Evolutionary conservation across 2,113 vertebrate genomes (phyloP).

Genomic region (Mixornis gularis): DNA sequence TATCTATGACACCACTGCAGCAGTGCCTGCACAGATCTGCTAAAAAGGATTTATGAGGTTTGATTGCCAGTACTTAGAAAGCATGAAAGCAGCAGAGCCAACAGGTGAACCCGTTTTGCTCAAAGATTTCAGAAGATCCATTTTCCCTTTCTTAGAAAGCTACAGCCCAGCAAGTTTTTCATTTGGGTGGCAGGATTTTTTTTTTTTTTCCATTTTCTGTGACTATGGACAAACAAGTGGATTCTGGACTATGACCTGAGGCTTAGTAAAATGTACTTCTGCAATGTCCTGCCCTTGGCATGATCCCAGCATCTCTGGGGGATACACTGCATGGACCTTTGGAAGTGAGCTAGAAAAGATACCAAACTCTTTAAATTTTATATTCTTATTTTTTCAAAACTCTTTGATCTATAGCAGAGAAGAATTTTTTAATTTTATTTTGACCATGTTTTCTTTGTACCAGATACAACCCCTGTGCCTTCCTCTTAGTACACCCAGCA

Average conservation of each 20-base stretch:
- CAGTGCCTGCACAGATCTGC: not conserved
- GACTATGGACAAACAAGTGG: not conserved
- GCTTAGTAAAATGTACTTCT: not conserved
- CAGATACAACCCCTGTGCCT: not conserved
- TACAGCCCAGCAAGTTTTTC: not conserved
- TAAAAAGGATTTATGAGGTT: not conserved
- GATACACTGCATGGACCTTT: not conserved
- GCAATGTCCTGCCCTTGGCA: not conserved
- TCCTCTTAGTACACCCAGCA: not conserved
- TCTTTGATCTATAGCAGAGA: not conserved
- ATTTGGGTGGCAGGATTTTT: not conserved
- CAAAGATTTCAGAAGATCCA: not conserved
- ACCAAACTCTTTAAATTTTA: not conserved
- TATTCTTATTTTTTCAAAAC: not conserved
- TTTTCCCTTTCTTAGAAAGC: not conserved
- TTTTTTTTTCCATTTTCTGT: not conserved
- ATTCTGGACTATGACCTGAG: not conserved
- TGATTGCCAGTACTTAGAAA: not conserved
- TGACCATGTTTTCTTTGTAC: not conserved
- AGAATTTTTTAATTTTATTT: not conserved
- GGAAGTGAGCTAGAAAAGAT: not conserved
- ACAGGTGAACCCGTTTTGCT: constrained; percentile 17
- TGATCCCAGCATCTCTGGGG: not conserved
- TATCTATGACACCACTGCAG: not conserved
- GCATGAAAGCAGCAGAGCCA: constrained; percentile 11